A percentile compares a stretch with the other conserved stretches of the same genome.
Evolutionary conservation across 2,888 invertebrate species (phyloP).

Genomic region (Drosophila stalkeri): DNA sequence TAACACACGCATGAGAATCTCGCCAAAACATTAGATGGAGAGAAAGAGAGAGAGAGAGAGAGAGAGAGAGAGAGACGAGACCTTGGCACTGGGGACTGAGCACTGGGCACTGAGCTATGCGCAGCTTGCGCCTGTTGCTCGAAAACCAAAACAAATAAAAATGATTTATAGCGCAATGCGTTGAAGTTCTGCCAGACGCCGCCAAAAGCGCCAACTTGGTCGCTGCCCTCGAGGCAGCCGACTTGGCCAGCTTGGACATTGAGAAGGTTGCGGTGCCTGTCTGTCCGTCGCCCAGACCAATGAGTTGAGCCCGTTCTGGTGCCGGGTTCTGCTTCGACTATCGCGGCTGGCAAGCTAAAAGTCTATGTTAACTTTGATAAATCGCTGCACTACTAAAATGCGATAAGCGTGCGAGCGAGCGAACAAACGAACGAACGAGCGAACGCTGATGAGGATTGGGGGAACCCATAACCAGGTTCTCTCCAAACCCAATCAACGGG

Average conservation of each 20-base stretch:
- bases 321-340: conserved; percentile 44
- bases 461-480: conserved; percentile 42
- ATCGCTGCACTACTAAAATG: conserved; percentile 84
- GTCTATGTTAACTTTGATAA: conserved; percentile 85
- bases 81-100: conserved; percentile 22
- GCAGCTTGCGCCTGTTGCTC: conserved; percentile 24
- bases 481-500: conserved; percentile 10
- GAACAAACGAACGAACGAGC: not conserved
- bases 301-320: conserved; percentile 18
- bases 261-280: conserved; percentile 53
- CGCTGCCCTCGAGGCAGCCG: conserved; percentile 59
- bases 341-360: conserved; percentile 77
- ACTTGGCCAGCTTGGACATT: conserved; percentile 56
- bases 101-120: conserved; percentile 7
- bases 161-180: conserved; percentile 77
- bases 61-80: not conserved
- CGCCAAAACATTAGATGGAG: conserved; percentile 57
- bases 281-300: conserved; percentile 3
- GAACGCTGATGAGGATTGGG: conserved; percentile 57
- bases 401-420: conserved; percentile 77
- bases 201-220: conserved; percentile 73
- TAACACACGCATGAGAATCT: conserved; percentile 72
- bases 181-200: conserved; percentile 72
- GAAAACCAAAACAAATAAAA: conserved; percentile 71
- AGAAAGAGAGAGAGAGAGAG: not conserved